Percentiles rank a stretch among this genome's conserved stretches.
These are phyloP conservation scores for Enteromius trimaculatus DNA, from an alignment of 2,797 vertebrate species.

Conservation along the genomic window DNA sequence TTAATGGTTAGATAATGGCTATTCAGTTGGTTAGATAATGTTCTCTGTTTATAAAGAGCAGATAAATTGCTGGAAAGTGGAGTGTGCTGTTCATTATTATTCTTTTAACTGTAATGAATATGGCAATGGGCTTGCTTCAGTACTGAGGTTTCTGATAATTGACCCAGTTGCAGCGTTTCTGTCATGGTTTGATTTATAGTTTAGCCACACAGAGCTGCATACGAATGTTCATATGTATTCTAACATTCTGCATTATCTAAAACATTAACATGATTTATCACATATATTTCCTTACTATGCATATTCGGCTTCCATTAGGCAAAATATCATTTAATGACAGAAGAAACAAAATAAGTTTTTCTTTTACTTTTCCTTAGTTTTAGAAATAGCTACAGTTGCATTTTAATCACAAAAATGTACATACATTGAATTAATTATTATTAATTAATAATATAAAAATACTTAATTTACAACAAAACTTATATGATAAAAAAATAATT, in stretches of 20 bases:
- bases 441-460: no score
- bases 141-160: constrained; percentile 5
- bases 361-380: not conserved
- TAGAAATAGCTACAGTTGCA: not conserved
- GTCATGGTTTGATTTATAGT: constrained; percentile 26
- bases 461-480: no score
- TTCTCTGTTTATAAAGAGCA: constrained; percentile 16
- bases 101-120: constrained; percentile 16
- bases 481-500: no score
- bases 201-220: not conserved
- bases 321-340: not conserved
- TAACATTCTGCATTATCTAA: not conserved
- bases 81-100: not conserved
- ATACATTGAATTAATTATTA: not conserved
- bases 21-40: constrained; percentile 3
- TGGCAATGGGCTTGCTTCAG: constrained; percentile 14
- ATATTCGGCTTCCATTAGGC: not conserved
- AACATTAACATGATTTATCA: not conserved
- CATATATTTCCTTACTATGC: not conserved
- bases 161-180: constrained; percentile 16
- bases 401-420: not conserved
- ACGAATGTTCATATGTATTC: not conserved
- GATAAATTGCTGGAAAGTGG: not conserved
- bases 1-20: not conserved
- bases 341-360: not conserved